phyloP scores from a whole-genome alignment of 2,797 vertebrate species.

The Lateolabrax maculatus region DNA sequence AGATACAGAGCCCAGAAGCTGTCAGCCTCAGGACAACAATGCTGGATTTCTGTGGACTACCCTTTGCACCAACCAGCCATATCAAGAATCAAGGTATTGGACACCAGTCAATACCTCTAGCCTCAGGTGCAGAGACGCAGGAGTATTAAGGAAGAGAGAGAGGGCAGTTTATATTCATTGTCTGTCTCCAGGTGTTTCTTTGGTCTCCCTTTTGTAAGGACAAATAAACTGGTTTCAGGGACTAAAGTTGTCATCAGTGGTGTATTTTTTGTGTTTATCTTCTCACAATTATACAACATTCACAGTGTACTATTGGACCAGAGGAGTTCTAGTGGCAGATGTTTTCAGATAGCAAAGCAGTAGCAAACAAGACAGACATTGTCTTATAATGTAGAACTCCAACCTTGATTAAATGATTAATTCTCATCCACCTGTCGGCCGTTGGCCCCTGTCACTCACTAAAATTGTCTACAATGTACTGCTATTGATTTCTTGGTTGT shows the following conservation, averaged over 20 bases:
- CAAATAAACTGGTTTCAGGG: conserved; percentile 21
- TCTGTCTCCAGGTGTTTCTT: conserved; percentile 37
- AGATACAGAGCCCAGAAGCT: conserved; percentile 32
- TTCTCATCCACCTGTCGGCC: conserved; percentile 48
- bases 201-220: conserved; percentile 19
- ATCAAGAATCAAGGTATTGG: conserved; percentile 45
- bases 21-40: conserved; percentile 21
- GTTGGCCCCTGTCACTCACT: conserved; percentile 51
- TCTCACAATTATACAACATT: conserved; percentile 11
- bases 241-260: conserved; percentile 20
- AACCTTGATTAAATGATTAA: conserved; percentile 56
- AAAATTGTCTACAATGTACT: conserved; percentile 52
- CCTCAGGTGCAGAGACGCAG: conserved; percentile 31
- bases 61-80: conserved; percentile 21
- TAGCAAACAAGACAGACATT: neutral
- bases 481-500: conserved; percentile 66
- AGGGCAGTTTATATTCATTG: conserved; percentile 33
- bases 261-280: conserved; percentile 10
- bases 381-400: conserved; percentile 27
- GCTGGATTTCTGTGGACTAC: conserved; percentile 32
- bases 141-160: conserved; percentile 18
- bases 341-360: conserved; percentile 4
- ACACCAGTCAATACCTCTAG: conserved; percentile 60
- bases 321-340: neutral
- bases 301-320: neutral